phyloP scores from a whole-genome alignment of 2,797 vertebrate genomes.

The Pachyuromys duprasi region DNA sequence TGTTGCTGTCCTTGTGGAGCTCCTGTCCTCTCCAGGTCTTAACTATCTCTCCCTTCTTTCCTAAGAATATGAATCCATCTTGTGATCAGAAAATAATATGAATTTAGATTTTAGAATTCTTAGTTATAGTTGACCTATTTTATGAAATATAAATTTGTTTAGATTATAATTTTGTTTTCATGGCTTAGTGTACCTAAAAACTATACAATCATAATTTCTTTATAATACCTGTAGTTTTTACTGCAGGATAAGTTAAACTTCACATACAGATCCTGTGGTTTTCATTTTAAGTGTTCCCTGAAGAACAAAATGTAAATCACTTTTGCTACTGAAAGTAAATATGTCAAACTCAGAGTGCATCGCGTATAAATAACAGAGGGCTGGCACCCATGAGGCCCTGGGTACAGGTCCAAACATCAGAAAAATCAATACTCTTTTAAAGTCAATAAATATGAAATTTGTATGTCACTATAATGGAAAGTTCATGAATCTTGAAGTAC shows the following conservation, averaged over 20 bases:
- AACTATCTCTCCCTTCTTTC: too few species aligned
- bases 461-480: not conserved
- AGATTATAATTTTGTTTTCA: constrained; percentile 14
- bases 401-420: too few species aligned
- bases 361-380: not conserved
- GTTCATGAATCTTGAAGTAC: not conserved
- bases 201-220: not conserved
- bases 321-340: constrained; percentile 8
- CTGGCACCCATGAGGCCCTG: not conserved
- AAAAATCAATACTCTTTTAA: not conserved
- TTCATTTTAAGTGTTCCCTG: constrained; percentile 23
- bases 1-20: too few species aligned
- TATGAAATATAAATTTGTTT: constrained; percentile 36
- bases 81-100: constrained; percentile 25
- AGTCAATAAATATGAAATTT: not conserved
- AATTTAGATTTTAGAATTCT: constrained; percentile 33
- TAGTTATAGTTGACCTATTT: constrained; percentile 22
- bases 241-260: constrained; percentile 3
- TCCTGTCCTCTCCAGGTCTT: too few species aligned
- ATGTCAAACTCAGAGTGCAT: not conserved
- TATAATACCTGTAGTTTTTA: not conserved
- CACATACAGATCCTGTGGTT: not conserved
- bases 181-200: not conserved
- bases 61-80: not conserved
- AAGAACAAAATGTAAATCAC: constrained; percentile 18